Conservation (phyloP, 2,888 invertebrate genomes). For the Xanthorhoe spadicearia region DNA sequence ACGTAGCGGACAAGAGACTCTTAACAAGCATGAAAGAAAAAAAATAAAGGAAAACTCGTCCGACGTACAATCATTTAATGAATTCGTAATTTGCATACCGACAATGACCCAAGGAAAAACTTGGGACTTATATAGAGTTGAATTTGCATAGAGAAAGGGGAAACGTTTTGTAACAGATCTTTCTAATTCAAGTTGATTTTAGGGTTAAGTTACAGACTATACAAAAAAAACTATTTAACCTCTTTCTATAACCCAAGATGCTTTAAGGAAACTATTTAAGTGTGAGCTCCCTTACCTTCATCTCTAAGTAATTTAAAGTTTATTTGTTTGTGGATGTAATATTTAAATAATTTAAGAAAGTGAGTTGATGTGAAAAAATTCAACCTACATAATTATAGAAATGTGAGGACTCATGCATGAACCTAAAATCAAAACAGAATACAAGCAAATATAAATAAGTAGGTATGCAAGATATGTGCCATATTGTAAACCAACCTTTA, state of each 20-base stretch:
- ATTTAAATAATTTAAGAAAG: too few species aligned
- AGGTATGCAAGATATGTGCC: background rate
- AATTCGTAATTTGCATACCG: slow-evolving; percentile 81
- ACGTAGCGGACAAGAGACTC: slow-evolving; percentile 65
- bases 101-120: slow-evolving; percentile 67
- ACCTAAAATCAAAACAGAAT: too few species aligned
- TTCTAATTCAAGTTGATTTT: slow-evolving; percentile 13
- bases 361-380: too few species aligned
- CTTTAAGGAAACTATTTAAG: too few species aligned
- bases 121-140: slow-evolving; percentile 55
- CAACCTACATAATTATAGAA: too few species aligned
- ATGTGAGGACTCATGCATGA: too few species aligned
- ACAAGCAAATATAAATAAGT: background rate
- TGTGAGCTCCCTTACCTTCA: too few species aligned
- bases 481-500: background rate
- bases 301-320: too few species aligned
- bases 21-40: slow-evolving; percentile 63
- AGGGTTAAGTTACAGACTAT: background rate
- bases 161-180: slow-evolving; percentile 27
- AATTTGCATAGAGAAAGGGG: slow-evolving; percentile 35
- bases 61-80: slow-evolving; percentile 79
- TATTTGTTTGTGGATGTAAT: too few species aligned
- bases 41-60: slow-evolving; percentile 66
- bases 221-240: too few species aligned
- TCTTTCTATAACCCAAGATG: too few species aligned